Evolutionary conservation across 2,888 invertebrate species (phyloP).

Genomic region (Nephrocerus scutellatus): DNA sequence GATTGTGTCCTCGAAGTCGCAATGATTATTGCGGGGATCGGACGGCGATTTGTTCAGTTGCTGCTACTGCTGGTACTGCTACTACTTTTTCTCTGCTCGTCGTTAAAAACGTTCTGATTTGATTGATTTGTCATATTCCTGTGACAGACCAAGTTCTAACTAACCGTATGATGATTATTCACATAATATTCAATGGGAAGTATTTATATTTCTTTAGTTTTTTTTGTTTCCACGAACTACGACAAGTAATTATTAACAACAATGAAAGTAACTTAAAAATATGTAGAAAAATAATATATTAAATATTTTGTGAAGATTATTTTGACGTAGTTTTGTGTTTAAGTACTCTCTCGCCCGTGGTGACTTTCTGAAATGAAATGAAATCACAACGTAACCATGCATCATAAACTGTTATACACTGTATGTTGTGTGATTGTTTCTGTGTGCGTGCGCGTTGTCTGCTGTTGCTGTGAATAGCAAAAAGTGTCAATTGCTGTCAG

Average conservation of each 20-base stretch:
- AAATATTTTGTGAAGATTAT: slow-evolving; percentile 14
- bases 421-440: slow-evolving; percentile 16
- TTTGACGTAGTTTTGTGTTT: slow-evolving; percentile 8
- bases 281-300: slow-evolving; percentile 12
- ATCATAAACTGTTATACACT: slow-evolving; percentile 23
- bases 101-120: neutral
- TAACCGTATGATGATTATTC: slow-evolving; percentile 4
- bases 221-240: neutral
- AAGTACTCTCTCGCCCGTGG: slow-evolving; percentile 26
- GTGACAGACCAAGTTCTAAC: slow-evolving; percentile 3
- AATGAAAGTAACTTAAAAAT: neutral
- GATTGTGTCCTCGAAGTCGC: too few species aligned
- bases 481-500: too few species aligned
- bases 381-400: slow-evolving; percentile 24
- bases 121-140: neutral
- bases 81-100: neutral
- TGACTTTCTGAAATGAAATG: slow-evolving; percentile 24
- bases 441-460: too few species aligned
- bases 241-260: neutral
- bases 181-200: slow-evolving; percentile 2
- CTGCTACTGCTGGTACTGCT: slow-evolving; percentile 1
- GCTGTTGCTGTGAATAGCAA: too few species aligned
- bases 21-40: too few species aligned
- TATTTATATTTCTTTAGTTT: slow-evolving; percentile 1
- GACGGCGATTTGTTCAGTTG: too few species aligned